These are phyloP conservation scores for Porites australiensis DNA, from an alignment of 64 coral and sea anemone genomes.

Conservation along the genomic window DNA sequence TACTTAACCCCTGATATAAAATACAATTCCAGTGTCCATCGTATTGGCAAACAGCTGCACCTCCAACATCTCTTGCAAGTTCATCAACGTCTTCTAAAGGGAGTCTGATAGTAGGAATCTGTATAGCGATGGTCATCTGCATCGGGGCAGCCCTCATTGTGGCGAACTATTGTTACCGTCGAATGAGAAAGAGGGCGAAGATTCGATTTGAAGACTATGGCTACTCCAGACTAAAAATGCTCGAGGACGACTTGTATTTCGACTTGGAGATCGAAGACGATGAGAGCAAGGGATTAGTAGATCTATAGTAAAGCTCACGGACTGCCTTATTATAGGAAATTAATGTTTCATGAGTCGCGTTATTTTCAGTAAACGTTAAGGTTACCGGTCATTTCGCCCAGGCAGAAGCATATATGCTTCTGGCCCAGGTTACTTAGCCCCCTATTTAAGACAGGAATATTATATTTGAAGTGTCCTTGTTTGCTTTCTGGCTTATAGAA, in stretches of 20 bases:
- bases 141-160: slow-evolving; percentile 14
- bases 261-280: slow-evolving; percentile 59
- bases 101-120: slow-evolving; percentile 46
- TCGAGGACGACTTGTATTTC: slow-evolving; percentile 67
- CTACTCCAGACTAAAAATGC: slow-evolving; percentile 81
- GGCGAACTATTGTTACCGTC: slow-evolving; percentile 41
- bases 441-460: too few relatives aligned
- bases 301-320: not conserved
- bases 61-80: not conserved
- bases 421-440: too few relatives aligned
- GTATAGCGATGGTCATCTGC: slow-evolving; percentile 51
- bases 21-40: slow-evolving; percentile 4
- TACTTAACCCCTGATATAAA: too few relatives aligned
- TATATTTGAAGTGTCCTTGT: too few relatives aligned
- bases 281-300: slow-evolving; percentile 42
- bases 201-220: slow-evolving; percentile 81
- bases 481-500: too few relatives aligned
- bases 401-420: too few relatives aligned
- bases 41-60: not conserved
- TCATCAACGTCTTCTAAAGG: not conserved
- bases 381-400: too few relatives aligned
- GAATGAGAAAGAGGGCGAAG: slow-evolving; percentile 37
- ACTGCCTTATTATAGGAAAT: not conserved
- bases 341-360: too few relatives aligned
- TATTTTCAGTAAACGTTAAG: too few relatives aligned